These are phyloP conservation scores for Drosophila neotestacea DNA, from an alignment of 2,888 invertebrate genomes.

Conservation along the genomic window DNA sequence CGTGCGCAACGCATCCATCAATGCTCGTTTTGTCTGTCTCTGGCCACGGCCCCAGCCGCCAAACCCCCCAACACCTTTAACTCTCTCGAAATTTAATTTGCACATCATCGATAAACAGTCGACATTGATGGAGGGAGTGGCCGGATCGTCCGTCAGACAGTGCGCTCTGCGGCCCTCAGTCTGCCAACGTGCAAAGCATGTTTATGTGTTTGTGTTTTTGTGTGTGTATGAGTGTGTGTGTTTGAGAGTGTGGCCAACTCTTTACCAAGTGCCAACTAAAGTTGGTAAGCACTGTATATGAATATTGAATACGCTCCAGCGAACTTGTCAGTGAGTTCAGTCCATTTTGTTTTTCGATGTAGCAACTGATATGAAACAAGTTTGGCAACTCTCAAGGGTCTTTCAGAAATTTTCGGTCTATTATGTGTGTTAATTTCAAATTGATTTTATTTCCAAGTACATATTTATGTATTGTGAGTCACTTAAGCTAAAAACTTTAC, in stretches of 20 bases:
- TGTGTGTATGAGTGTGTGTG: conserved; percentile 34
- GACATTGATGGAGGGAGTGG: conserved; percentile 35
- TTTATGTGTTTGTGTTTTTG: conserved; percentile 38
- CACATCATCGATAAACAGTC: conserved; percentile 76
- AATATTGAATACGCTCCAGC: conserved; percentile 47
- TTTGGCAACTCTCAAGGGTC: conserved; percentile 5
- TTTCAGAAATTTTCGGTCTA: neutral
- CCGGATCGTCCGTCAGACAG: conserved; percentile 2
- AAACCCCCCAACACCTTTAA: neutral
- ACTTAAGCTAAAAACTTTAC: neutral
- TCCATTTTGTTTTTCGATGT: conserved; percentile 13
- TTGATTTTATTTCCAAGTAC: neutral
- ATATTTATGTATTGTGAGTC: neutral
- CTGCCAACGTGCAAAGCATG: conserved; percentile 39
- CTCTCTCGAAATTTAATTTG: conserved; percentile 70
- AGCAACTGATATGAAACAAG: conserved; percentile 12
- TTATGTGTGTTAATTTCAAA: neutral
- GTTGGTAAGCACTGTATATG: conserved; percentile 48
- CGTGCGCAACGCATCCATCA: conserved; percentile 73
- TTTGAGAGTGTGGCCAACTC: conserved; percentile 13
- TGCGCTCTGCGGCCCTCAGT: neutral
- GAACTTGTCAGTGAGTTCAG: conserved; percentile 28
- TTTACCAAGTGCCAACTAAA: conserved; percentile 43
- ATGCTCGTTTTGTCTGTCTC: conserved; percentile 38
- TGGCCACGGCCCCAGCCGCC: conserved; percentile 19